Evolutionary conservation across 2,888 invertebrate genomes (phyloP).

Genomic region (Tridacna gigas): DNA sequence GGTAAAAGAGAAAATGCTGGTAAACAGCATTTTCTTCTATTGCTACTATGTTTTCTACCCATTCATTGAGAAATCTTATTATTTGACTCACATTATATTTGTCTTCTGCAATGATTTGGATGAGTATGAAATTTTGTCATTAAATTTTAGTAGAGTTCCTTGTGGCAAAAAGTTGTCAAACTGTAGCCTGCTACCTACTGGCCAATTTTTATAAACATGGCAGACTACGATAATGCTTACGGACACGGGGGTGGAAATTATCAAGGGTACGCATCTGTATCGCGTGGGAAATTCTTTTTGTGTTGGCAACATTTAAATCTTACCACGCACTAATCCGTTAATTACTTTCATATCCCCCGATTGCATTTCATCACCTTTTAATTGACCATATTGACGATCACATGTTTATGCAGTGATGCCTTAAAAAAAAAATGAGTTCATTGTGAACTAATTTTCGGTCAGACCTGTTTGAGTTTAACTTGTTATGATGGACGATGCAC

Average conservation of each 20-base stretch:
- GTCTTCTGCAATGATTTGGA: no score
- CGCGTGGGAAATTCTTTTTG: background rate
- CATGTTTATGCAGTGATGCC: slow-evolving; percentile 19
- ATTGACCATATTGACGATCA: slow-evolving; percentile 37
- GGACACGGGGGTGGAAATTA: slow-evolving; percentile 67
- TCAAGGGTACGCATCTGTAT: background rate
- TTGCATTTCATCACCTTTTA: background rate
- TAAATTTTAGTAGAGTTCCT: no score
- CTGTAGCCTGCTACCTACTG: slow-evolving; percentile 31
- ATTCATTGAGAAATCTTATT: no score
- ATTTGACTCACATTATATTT: no score
- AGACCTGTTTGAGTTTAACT: no score
- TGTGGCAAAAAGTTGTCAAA: background rate
- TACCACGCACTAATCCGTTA: background rate
- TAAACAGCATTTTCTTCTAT: no score
- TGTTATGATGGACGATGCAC: no score
- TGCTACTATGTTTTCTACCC: no score
- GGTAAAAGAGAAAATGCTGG: no score
- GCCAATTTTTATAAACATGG: slow-evolving; percentile 67
- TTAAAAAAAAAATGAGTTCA: no score
- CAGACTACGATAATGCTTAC: slow-evolving; percentile 72
- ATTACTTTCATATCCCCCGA: background rate
- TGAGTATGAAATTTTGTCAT: background rate
- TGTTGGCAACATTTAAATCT: background rate
- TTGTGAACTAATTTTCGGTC: no score